Evolutionary conservation across 2,888 invertebrate genomes (phyloP).

Genomic region (Cosmia pyralina): DNA sequence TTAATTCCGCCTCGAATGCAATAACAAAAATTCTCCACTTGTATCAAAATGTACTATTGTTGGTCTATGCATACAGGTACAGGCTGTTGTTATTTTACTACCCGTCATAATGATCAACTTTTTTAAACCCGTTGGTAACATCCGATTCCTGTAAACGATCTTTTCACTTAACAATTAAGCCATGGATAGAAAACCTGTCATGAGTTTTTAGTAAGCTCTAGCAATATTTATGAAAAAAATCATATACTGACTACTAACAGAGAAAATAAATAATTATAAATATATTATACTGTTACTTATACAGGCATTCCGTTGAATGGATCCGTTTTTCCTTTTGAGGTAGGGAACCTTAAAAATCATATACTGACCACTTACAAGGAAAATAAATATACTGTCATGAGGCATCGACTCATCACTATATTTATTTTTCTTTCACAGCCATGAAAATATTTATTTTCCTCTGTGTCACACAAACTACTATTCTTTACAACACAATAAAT

Average conservation of each 20-base stretch:
- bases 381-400: no score
- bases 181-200: not conserved
- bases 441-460: constrained; percentile 18
- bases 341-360: no score
- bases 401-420: no score
- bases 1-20: no score
- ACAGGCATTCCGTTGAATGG: no score
- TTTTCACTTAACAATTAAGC: not conserved
- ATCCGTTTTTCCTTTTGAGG: no score
- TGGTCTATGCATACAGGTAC: not conserved
- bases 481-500: no score
- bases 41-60: no score
- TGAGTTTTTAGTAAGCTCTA: not conserved
- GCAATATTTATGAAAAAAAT: not conserved
- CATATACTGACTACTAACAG: not conserved
- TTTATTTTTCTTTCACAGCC: not conserved
- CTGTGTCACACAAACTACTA: constrained; percentile 8
- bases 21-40: no score
- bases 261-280: not conserved
- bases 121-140: not conserved
- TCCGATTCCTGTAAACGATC: not conserved
- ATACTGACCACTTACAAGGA: no score
- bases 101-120: not conserved
- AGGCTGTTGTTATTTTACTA: no score
- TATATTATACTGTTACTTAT: no score